A percentile compares a stretch with the other conserved stretches of the same genome.
These are phyloP conservation scores for Gasteruption jaculator DNA, from an alignment of 2,888 invertebrate species.

Conservation along the genomic window DNA sequence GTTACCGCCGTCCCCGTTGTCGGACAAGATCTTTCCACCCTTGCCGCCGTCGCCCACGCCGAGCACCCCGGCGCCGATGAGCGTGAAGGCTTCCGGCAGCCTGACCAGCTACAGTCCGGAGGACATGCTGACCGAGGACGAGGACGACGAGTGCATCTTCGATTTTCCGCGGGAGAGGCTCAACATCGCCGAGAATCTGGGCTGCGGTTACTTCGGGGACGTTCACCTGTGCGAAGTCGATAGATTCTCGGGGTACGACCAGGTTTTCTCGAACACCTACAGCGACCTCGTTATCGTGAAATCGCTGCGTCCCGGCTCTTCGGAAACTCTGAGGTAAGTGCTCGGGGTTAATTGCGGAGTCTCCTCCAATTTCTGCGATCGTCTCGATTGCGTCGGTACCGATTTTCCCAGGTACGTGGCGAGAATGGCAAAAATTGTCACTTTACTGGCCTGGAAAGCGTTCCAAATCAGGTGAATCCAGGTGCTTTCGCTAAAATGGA, in stretches of 20 bases:
- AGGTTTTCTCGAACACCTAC: slow-evolving; percentile 40
- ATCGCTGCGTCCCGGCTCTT: slow-evolving; percentile 61
- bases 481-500: too few relatives aligned
- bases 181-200: slow-evolving; percentile 71
- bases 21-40: too few relatives aligned
- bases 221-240: slow-evolving; percentile 64
- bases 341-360: too few relatives aligned
- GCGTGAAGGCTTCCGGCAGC: slow-evolving; percentile 49
- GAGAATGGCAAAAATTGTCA: too few relatives aligned
- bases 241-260: slow-evolving; percentile 46
- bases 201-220: slow-evolving; percentile 74
- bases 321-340: slow-evolving; percentile 54
- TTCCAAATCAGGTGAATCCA: too few relatives aligned
- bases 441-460: too few relatives aligned
- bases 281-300: slow-evolving; percentile 68
- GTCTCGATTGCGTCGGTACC: too few relatives aligned
- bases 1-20: too few relatives aligned
- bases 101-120: slow-evolving; percentile 49
- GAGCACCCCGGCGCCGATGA: slow-evolving; percentile 49
- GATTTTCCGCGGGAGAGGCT: slow-evolving; percentile 71
- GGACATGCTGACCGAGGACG: slow-evolving; percentile 55
- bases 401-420: too few relatives aligned
- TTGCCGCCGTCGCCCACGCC: slow-evolving; percentile 49
- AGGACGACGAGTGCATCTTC: slow-evolving; percentile 49
- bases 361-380: too few relatives aligned